Base-by-base conservation (phyloP, 2,113 vertebrate species). In the Narcine bancroftii region DNA sequence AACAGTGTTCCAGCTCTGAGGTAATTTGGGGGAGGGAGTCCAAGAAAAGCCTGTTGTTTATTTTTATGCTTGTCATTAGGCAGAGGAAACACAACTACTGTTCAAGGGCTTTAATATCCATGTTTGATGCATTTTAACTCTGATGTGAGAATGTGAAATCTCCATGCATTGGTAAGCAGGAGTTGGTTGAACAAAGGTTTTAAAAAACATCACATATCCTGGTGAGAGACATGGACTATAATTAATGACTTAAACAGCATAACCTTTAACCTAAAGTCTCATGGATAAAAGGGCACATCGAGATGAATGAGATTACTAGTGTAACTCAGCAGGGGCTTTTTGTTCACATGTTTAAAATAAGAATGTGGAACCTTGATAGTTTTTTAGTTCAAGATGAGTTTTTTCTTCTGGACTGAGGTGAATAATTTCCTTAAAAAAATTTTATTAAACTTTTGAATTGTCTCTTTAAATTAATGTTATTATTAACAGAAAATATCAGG, bases 191-290 rank as follows among this genome's bases (percentile, higher is more conserved):
- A 60, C 89, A 42, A 71, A 69, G 89, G 63, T 91, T 91, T 91
- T 47, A 91, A 89, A 45, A 91, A 91, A 91, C 21, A 53, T 69
- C 63, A 71, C 89, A 69, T 91, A 45, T 47, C 24, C 42, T 71
- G 60, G 65, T 71, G 65, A 91, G 63, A 91, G 89, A 47, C 89
- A 47, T 91, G 89, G 65, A 33, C 65, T 45, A 69, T 69, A 91
- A 91, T 91, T 91, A 91, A 71, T 91, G 89, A 47, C 63, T 91
- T 47, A 69, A 69, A 39, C 45, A 47, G 39, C 36, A 33, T 42
- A 91, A 91, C 89, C 63, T 91, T 91, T 91, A 65, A 91, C 89
- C 63, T 69, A 29, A 69, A 66, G 65, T 65, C 60, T 89, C n/a
- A n/a, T 65, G 56, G 60, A 65, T 65, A 65, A 89, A n/a, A 89